Base-by-base conservation (phyloP, 92 coral and sea anemone genomes). In the Plumapathes pennacea region DNA sequence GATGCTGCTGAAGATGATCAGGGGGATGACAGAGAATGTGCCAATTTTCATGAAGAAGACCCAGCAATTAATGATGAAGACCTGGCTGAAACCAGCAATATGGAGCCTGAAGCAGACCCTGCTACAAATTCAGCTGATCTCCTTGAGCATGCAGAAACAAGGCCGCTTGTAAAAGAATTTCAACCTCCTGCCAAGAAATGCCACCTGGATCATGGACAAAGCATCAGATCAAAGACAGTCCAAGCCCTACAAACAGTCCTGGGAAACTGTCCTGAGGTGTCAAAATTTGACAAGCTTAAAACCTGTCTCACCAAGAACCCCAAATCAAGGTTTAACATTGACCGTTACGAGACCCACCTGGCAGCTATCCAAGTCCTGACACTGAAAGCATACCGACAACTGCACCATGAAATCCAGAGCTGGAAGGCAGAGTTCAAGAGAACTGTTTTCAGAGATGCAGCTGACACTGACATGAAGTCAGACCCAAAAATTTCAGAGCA, bases 251-350 rank as follows among this genome's bases (percentile, higher is more conserved):
- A 52, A 19, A 25, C 29, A 21, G 59, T 67, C 18, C 62, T 76
- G 29, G 77, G 84, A 13, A 43, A 62, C 10, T 36, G 51, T 19
- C 39, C 58, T 45, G 71, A 38, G 51, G 84, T 77, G 17, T 3
- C 23, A 12, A 45, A 55, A 32, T 75, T 29, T 47, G 82, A 75
- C 56, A 53, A 64, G 29, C 45, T 75, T 10, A 64, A 57, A 13
- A 26, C 64, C 31, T 46, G 47, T 37, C 31, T 57, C 10, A 37
- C 22, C 27, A 38, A 54, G 10, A 64, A 64, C 24, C 66, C 74
- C 11, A 54, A 57, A 45, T 75, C 77, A 50, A 38, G 84, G 23
- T 77, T 58, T 38, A 54, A 77, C 60, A 60, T 51, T 26, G 66
- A 77, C n/a, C 54, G 32, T 23, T 68, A 68, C 38, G 62, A 60